Evolutionary conservation across 2,888 invertebrate genomes (phyloP).

Genomic region (Brachynemurus nebulosus): DNA sequence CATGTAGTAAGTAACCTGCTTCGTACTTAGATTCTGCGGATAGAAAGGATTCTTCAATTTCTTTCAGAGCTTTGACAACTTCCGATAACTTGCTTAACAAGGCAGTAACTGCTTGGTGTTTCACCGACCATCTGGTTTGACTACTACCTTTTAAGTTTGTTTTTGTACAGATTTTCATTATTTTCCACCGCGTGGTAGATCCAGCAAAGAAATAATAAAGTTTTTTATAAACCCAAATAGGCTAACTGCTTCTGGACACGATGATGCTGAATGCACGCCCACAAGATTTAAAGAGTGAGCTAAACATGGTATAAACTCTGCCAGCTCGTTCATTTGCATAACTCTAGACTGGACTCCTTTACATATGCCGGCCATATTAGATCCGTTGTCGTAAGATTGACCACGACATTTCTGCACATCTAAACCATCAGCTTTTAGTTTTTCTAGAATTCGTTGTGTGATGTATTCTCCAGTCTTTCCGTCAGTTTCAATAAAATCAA

Average conservation of each 20-base stretch:
- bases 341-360: slow-evolving; percentile 7
- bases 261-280: slow-evolving; percentile 3
- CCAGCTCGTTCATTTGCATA: background rate
- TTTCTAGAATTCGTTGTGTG: slow-evolving; percentile 2
- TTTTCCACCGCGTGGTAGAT: slow-evolving; percentile 9
- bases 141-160: slow-evolving; percentile 12
- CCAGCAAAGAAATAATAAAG: slow-evolving; percentile 4
- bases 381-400: slow-evolving; percentile 2
- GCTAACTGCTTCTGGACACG: no score
- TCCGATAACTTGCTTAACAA: slow-evolving; percentile 5
- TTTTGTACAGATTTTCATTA: slow-evolving; percentile 11
- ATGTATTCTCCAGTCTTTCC: slow-evolving; percentile 4
- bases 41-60: slow-evolving; percentile 9
- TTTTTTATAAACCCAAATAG: slow-evolving; percentile 5
- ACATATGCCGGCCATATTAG: slow-evolving; percentile 9
- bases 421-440: slow-evolving; percentile 3
- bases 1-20: slow-evolving; percentile 11
- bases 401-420: background rate
- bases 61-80: slow-evolving; percentile 6
- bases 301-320: slow-evolving; percentile 2
- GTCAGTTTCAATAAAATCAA: slow-evolving; percentile 5
- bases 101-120: slow-evolving; percentile 10
- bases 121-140: slow-evolving; percentile 13
- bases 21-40: slow-evolving; percentile 11
- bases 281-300: slow-evolving; percentile 4